These are phyloP conservation scores for Ophion slaviceki DNA, from an alignment of 2,888 invertebrate genomes.

Conservation along the genomic window DNA sequence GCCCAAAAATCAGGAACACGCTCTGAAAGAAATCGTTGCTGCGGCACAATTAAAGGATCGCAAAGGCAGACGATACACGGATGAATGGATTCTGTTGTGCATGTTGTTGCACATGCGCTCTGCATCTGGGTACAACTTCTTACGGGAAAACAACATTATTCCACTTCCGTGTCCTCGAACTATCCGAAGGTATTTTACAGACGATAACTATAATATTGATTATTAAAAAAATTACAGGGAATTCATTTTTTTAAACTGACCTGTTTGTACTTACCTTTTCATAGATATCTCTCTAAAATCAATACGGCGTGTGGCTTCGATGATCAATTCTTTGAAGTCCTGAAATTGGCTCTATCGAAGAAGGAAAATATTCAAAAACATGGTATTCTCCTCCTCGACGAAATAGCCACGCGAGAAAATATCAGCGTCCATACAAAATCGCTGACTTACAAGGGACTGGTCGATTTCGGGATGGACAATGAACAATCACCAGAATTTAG, in stretches of 20 bases:
- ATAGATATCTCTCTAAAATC: constrained; percentile 22
- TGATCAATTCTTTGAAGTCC: constrained; percentile 58
- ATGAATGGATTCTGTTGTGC: no score
- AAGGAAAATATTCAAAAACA: constrained; percentile 50
- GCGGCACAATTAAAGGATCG: no score
- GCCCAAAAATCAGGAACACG: no score
- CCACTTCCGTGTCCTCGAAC: constrained; percentile 40
- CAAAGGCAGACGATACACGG: no score
- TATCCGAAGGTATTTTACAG: constrained; percentile 43
- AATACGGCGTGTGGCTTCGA: constrained; percentile 63
- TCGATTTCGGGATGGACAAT: constrained; percentile 35
- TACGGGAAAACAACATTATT: constrained; percentile 38
- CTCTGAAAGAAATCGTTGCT: no score
- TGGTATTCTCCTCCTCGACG: constrained; percentile 44
- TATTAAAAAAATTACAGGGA: constrained; percentile 23
- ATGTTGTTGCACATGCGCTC: constrained; percentile 63
- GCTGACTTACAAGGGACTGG: constrained; percentile 50
- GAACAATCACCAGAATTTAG: constrained; percentile 2
- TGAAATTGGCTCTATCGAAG: constrained; percentile 41
- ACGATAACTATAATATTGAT: constrained; percentile 5
- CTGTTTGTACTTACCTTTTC: constrained; percentile 22
- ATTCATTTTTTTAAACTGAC: constrained; percentile 34
- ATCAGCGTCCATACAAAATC: constrained; percentile 40
- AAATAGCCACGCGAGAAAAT: not conserved
- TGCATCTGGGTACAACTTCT: constrained; percentile 53